phyloP scores from a whole-genome alignment of 2,797 vertebrate genomes.

The Alosa sapidissima region DNA sequence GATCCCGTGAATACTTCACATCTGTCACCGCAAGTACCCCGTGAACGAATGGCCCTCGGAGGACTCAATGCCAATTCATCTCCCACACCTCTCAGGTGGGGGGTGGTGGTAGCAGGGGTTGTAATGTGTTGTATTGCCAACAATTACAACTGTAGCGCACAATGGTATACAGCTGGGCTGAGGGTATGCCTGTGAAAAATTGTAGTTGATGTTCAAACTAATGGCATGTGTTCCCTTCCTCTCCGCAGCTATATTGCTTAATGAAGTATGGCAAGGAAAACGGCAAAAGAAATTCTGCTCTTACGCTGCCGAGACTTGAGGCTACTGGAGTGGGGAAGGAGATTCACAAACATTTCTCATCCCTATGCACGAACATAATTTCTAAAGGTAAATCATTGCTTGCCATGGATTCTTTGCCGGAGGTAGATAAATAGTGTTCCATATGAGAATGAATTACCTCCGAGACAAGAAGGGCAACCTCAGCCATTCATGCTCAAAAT shows the following conservation, averaged over 20 bases:
- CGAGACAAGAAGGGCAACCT: slow-evolving; percentile 56
- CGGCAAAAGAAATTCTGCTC: neutral
- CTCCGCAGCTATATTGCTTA: slow-evolving; percentile 9
- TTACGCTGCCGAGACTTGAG: neutral
- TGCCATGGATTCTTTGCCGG: slow-evolving; percentile 1
- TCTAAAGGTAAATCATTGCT: slow-evolving; percentile 17
- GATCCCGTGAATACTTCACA: slow-evolving; percentile 70
- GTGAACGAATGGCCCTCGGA: slow-evolving; percentile 67
- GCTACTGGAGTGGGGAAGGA: neutral
- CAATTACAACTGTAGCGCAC: slow-evolving; percentile 16
- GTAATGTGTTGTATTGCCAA: slow-evolving; percentile 20
- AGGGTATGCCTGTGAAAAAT: neutral
- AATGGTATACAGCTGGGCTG: neutral
- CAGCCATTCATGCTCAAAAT: slow-evolving; percentile 53
- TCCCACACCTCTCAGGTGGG: slow-evolving; percentile 39
- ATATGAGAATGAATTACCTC: slow-evolving; percentile 38
- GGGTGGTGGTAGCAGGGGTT: neutral
- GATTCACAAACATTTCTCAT: slow-evolving; percentile 1
- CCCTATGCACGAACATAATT: neutral
- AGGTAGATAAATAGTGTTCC: slow-evolving; percentile 51
- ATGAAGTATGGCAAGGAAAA: slow-evolving; percentile 20
- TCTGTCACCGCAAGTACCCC: slow-evolving; percentile 67
- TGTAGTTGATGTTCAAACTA: neutral
- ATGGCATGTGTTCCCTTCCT: neutral
- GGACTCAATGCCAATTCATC: slow-evolving; percentile 65